phyloP scores from a whole-genome alignment of 1,140 invertebrate species.

The Diachasma alloeum region DNA sequence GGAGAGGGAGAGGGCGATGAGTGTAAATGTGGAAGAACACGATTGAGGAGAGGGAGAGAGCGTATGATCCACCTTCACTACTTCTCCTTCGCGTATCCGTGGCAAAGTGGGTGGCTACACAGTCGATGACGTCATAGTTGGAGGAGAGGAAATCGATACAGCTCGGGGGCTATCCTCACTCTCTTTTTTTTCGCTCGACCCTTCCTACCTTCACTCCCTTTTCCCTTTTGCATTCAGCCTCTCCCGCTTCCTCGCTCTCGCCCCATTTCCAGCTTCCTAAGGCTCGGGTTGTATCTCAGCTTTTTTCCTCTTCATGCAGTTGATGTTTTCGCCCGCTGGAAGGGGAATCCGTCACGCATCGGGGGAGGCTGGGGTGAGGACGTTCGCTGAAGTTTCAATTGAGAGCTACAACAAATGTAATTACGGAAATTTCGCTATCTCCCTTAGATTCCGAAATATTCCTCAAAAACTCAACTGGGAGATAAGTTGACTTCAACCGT shows the following conservation, averaged over 20 bases:
- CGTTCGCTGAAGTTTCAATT: neutral
- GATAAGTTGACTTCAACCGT: too few relatives aligned
- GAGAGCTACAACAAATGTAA: too few relatives aligned
- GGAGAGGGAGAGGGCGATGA: neutral
- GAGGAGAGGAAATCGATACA: constrained; percentile 55
- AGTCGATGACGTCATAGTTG: constrained; percentile 25
- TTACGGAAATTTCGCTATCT: too few relatives aligned
- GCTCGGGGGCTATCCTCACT: constrained; percentile 47
- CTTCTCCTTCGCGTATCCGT: constrained; percentile 6
- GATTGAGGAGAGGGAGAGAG: neutral
- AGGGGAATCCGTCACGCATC: neutral
- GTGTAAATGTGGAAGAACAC: neutral
- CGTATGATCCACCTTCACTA: neutral
- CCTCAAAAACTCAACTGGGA: too few relatives aligned
- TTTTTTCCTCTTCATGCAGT: neutral
- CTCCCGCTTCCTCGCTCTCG: constrained; percentile 30
- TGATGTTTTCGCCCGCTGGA: too few relatives aligned
- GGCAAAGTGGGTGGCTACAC: constrained; percentile 13
- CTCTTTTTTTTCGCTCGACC: constrained; percentile 27
- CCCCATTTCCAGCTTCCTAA: constrained; percentile 21
- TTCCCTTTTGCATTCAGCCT: constrained; percentile 28
- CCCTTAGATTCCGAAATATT: too few relatives aligned
- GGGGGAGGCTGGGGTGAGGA: too few relatives aligned
- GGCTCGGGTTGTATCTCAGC: neutral
- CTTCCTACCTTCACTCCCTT: constrained; percentile 23